Evolutionary conservation across 2,888 invertebrate species (phyloP).

Genomic region (Amitus sp.): DNA sequence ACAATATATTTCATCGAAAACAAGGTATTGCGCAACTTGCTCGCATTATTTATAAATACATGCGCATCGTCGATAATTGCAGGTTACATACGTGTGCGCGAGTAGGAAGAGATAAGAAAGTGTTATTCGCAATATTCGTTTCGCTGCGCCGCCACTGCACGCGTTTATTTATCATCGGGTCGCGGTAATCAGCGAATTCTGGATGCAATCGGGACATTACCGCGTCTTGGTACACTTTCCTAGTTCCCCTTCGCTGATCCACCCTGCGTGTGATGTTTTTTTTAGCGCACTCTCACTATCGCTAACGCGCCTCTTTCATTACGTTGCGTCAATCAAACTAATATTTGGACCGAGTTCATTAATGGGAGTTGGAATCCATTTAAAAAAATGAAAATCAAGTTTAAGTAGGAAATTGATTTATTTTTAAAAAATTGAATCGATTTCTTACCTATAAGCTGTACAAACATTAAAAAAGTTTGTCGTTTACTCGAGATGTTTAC

Average conservation of each 20-base stretch:
- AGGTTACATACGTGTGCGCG: constrained; percentile 19
- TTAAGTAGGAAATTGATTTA: too few species aligned
- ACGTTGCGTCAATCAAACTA: constrained; percentile 34
- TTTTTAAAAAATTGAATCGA: too few species aligned
- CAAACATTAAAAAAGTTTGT: too few species aligned
- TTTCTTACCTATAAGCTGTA: too few species aligned
- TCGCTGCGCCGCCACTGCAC: too few species aligned
- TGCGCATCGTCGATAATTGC: constrained; percentile 25
- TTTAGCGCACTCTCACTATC: constrained; percentile 40
- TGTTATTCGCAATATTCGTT: constrained; percentile 28
- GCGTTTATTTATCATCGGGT: constrained; percentile 36
- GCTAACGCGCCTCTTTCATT: constrained; percentile 37
- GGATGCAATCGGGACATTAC: constrained; percentile 41
- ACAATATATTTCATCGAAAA: background rate
- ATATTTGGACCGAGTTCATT: too few species aligned
- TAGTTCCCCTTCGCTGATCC: constrained; percentile 59
- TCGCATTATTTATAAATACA: constrained; percentile 30
- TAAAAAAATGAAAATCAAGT: too few species aligned
- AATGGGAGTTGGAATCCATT: too few species aligned
- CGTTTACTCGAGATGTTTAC: too few species aligned
- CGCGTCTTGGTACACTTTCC: constrained; percentile 51
- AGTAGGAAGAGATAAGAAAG: constrained; percentile 38
- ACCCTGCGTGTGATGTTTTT: constrained; percentile 55
- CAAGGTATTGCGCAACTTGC: constrained; percentile 16
- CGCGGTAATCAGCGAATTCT: constrained; percentile 37